Base-by-base conservation (phyloP, 1,140 invertebrate genomes). In the Caenorhabditis brenneri region DNA sequence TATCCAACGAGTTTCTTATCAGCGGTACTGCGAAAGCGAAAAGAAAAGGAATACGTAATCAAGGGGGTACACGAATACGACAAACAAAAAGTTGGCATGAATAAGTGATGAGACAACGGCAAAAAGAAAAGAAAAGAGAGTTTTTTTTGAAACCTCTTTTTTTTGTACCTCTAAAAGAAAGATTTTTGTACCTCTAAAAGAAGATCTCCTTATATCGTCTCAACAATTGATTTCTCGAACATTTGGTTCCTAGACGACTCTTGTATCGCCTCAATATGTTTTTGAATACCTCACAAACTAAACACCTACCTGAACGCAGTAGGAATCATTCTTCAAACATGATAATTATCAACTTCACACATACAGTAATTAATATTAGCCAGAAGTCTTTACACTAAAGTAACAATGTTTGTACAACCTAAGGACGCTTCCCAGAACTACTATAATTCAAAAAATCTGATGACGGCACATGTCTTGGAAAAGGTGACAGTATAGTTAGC, bases 11-110 rank as follows among this genome's bases (percentile, higher is more conserved):
- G n/a, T 74, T 24, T 74, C n/a, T 74, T 74, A 74, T 74, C 65
- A 74, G 6, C 58, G 31, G 60, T 29, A 36, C 60, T n/a, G n/a
- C n/a, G n/a, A 42, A 6, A 42, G 5, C 65, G 33, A 42, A 33
- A 74, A n/a, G n/a, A 74, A 55, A 74, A 74, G 65, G 36, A 74
- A 74, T 74, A 24, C 65, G 65, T 74, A 74, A 74, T 74, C 5
- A 31, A 42, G 39, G 5, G 39, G 5, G 29, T 36, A 42, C 65
- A 42, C 33, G 65, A 74, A 74, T 19, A 27, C 33, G 65, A 42
- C 65, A 74, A 74, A 74, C 36, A 42, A 74, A 36, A 74, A 74
- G 36, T 42, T 39, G 33, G 65, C 42, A 74, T 74, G 65, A 42
- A 74, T 74, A 74, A 74, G 65, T 74, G 65, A 74, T 74, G 65